Evolutionary conservation across 2,797 vertebrate genomes (phyloP), one percentile per base, ranked within the genome.

Genomic region (Premnoplex brunnescens): DNA sequence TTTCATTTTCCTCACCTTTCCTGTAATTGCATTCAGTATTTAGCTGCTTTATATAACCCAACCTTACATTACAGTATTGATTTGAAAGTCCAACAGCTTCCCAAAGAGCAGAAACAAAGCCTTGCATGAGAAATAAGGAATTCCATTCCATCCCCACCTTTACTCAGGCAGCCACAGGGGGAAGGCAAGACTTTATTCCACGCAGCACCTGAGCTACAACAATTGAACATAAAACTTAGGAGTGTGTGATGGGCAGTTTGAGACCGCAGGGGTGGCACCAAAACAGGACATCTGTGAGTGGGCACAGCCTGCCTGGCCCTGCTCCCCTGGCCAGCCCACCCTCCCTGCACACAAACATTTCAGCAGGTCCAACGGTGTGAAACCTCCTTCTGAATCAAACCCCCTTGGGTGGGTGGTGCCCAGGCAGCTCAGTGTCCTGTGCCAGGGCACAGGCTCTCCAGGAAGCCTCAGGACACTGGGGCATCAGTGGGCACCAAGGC

Each of bases 401-500:
- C 21, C 24, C 23, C 3, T 14, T 13, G 3, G 19, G 5, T 14
- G 58, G 36, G 8, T 2, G 12, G 30, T 60, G 27, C 24, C 36
- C 43, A 30, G 73, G 28, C 23, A 68, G 16, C 28, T 75, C 0
- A 0, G 24, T 48, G 30, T 32, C 23, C 54, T 28, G 14, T 28
- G 51, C 56, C 0, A 0, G 37, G 39, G 27, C 30, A 32, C 12
- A 8, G 27, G 44, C 1, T 0, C 24, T 17, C 27, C 24, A 26
- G 58, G 43, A 86, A 59, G 36, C 30, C 17, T 49, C 39, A 51
- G 30, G 43, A 56, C 2, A 0, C 36, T 8, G 48, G 2, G 69
- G 43, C 30, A 28, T 14, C 10, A 36, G 54, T 0, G 7, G 43
- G 43, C 10, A 21, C 44, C 44, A 51, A 10, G 39, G 43, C 12